These are phyloP conservation scores for Acanthisitta chloris DNA, from an alignment of 2,113 vertebrate genomes.

Conservation along the genomic window DNA sequence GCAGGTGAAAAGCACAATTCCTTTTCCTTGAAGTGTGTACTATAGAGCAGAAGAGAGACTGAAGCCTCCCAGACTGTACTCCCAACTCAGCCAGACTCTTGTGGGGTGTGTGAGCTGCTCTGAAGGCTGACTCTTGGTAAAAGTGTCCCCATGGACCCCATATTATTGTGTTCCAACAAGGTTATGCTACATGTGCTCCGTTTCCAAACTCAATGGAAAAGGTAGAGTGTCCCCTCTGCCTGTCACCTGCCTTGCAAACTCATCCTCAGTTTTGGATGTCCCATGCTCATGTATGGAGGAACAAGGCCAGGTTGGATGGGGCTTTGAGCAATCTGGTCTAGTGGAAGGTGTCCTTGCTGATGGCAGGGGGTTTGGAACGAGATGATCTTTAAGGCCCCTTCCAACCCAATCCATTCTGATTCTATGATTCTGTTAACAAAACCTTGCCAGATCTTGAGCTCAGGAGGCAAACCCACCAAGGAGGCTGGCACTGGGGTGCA, in stretches of 20 bases:
- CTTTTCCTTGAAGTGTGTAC: background rate
- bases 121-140: background rate
- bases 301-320: background rate
- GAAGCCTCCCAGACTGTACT: background rate
- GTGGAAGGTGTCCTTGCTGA: background rate
- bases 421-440: background rate
- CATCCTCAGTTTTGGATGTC: background rate
- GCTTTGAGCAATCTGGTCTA: background rate
- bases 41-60: background rate
- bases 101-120: background rate
- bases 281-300: background rate
- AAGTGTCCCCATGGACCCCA: background rate
- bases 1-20: background rate
- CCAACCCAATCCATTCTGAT: background rate
- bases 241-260: background rate
- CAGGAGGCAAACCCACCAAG: background rate
- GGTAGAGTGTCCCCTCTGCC: background rate
- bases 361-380: background rate
- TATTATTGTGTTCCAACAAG: background rate
- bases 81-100: background rate
- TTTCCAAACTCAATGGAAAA: background rate
- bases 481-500: accelerated
- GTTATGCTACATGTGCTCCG: background rate
- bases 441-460: background rate
- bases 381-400: background rate